Evolutionary conservation across 2,888 invertebrate genomes (phyloP).

Genomic region (Drosophila niveifrons): DNA sequence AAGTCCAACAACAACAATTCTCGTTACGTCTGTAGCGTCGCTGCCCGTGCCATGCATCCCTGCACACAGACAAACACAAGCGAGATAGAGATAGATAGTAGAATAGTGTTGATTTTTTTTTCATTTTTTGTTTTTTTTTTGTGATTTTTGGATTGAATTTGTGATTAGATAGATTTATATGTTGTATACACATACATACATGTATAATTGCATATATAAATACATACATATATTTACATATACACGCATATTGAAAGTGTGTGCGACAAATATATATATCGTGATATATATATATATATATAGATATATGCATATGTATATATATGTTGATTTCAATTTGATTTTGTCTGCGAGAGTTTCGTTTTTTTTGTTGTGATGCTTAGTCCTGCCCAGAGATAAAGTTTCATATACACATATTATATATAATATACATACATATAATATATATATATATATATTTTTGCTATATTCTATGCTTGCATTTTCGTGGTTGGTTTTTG

Average conservation of each 20-base stretch:
- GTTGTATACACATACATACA: constrained; percentile 25
- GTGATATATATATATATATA: constrained; percentile 30
- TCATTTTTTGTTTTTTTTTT: constrained; percentile 46
- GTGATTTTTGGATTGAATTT: constrained; percentile 54
- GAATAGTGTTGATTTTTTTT: constrained; percentile 73
- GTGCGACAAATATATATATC: constrained; percentile 40
- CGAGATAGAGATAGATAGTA: constrained; percentile 85
- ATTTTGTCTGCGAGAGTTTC: constrained; percentile 70
- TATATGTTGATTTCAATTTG: constrained; percentile 49
- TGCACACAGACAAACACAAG: constrained; percentile 88
- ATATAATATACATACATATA: constrained; percentile 27
- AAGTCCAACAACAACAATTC: constrained; percentile 66
- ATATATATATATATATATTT: constrained; percentile 36
- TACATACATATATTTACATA: constrained; percentile 41
- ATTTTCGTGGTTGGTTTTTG: constrained; percentile 68
- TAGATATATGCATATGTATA: constrained; percentile 35
- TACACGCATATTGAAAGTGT: constrained; percentile 56
- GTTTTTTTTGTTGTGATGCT: constrained; percentile 75
- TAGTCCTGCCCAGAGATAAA: constrained; percentile 75
- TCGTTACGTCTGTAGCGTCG: constrained; percentile 42
- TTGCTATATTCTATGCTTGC: constrained; percentile 55
- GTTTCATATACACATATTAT: constrained; percentile 47
- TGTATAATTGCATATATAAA: constrained; percentile 35
- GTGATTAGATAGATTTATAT: constrained; percentile 49
- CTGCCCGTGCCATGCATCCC: constrained; percentile 85